These are phyloP conservation scores for Peromyscus attwateri DNA, from an alignment of 2,797 vertebrate genomes.

Conservation along the genomic window DNA sequence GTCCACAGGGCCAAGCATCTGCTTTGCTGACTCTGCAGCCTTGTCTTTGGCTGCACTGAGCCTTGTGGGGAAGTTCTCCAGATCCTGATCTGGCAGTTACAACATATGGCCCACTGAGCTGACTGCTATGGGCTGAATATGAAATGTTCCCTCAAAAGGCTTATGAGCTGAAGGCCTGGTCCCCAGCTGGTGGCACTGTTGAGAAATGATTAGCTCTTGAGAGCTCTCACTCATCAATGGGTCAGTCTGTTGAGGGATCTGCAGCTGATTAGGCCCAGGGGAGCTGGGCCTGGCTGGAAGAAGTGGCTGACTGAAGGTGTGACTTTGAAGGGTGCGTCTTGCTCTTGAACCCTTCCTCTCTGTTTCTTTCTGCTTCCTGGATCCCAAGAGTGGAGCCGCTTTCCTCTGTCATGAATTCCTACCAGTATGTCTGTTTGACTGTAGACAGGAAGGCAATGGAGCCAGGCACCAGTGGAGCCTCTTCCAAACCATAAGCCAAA, in stretches of 20 bases:
- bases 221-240: not conserved
- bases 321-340: not conserved
- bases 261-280: not conserved
- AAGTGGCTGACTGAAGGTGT: too few species aligned
- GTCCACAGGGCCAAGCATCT: not conserved
- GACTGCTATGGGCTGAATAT: not conserved
- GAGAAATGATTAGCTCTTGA: not conserved
- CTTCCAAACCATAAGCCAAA: not conserved
- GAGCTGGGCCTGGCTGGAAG: not conserved
- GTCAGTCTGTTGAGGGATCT: not conserved
- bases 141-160: not conserved
- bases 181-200: not conserved
- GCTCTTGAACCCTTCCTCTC: not conserved
- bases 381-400: not conserved
- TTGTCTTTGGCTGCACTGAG: not conserved
- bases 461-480: not conserved
- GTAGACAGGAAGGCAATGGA: not conserved
- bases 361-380: not conserved
- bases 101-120: not conserved
- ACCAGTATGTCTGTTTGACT: not conserved
- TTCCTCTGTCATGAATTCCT: too few species aligned
- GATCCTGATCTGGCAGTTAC: not conserved
- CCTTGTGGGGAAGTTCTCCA: not conserved
- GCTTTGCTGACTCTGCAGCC: not conserved
- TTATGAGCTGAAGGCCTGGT: not conserved